Conservation (phyloP, 2,113 vertebrate genomes). For the Laterallus jamaicensis region DNA sequence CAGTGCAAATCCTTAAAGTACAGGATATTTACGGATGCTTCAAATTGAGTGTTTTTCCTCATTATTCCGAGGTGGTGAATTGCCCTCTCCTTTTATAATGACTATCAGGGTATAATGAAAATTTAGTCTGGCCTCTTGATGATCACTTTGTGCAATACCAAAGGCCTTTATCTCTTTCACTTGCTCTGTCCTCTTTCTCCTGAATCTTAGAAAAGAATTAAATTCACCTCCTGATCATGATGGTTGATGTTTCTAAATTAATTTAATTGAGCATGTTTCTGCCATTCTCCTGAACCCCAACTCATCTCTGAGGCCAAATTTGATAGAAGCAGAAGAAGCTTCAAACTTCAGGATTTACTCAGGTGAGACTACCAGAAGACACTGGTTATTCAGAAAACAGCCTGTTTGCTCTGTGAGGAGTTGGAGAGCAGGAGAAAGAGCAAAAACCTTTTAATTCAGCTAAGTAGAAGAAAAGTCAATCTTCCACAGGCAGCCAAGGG, state of each 20-base stretch:
- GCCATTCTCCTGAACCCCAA: neutral
- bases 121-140: slow-evolving; percentile 5
- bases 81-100: slow-evolving; percentile 11
- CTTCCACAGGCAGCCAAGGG: neutral
- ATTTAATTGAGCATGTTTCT: slow-evolving; percentile 49
- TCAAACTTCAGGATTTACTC: neutral
- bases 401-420: neutral
- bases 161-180: neutral
- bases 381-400: neutral
- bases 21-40: slow-evolving; percentile 19
- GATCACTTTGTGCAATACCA: neutral
- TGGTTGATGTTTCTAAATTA: slow-evolving; percentile 35
- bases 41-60: slow-evolving; percentile 4
- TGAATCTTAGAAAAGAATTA: neutral
- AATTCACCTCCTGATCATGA: slow-evolving; percentile 10
- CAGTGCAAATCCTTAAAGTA: neutral
- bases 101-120: slow-evolving; percentile 23
- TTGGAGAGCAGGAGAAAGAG: neutral
- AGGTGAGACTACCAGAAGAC: neutral
- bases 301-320: neutral
- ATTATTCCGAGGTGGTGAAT: slow-evolving; percentile 26
- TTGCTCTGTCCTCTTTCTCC: neutral
- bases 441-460: neutral
- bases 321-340: neutral
- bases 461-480: neutral